phyloP scores from a whole-genome alignment of 2,797 vertebrate species.

The Natrix natrix region DNA sequence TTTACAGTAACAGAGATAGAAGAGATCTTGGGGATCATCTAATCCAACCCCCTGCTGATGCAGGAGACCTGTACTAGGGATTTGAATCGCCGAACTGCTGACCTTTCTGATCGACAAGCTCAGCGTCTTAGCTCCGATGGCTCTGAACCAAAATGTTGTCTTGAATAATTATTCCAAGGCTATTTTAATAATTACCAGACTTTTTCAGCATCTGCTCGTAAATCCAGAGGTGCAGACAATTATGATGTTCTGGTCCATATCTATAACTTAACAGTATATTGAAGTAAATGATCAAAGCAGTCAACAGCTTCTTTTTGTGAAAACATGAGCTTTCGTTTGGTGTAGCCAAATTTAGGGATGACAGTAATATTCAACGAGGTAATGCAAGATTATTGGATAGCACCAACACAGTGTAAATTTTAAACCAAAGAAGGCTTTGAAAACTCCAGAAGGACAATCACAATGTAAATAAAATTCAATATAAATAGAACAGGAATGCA shows the following conservation, averaged over 20 bases:
- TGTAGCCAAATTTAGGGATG: neutral
- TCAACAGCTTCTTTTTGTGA: neutral
- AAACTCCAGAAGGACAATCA: neutral
- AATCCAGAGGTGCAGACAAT: neutral
- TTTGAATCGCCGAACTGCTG: too few relatives aligned
- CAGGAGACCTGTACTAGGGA: too few relatives aligned
- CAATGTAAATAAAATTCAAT: too few relatives aligned
- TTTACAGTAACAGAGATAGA: too few relatives aligned
- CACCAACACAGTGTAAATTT: neutral
- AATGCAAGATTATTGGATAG: neutral
- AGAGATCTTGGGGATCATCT: too few relatives aligned
- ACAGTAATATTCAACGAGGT: neutral
- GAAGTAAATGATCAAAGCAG: neutral
- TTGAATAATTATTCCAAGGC: neutral
- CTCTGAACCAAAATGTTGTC: neutral
- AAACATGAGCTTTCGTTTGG: neutral
- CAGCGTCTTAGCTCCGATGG: neutral
- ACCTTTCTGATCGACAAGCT: too few relatives aligned
- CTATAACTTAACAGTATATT: neutral
- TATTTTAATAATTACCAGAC: neutral
- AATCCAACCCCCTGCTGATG: too few relatives aligned
- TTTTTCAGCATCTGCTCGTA: neutral
- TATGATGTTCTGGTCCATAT: neutral
- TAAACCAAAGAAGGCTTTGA: neutral
- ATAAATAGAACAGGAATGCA: neutral